Percentiles rank a stretch among this genome's conserved stretches.
Evolutionary conservation across 2,113 vertebrate genomes (phyloP).

Genomic region (Sapajus apella): DNA sequence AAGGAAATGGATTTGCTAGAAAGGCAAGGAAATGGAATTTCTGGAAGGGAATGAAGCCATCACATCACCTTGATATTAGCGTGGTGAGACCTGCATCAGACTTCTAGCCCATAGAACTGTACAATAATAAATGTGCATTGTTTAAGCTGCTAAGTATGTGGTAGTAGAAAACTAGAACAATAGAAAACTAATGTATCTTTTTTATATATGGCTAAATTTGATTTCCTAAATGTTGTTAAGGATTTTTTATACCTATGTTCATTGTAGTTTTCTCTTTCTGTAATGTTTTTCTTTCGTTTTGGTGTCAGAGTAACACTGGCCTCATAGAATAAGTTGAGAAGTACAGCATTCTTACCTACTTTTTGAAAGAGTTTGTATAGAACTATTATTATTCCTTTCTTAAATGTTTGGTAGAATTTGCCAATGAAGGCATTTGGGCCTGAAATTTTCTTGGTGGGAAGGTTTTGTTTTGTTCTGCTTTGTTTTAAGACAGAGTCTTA

Average conservation of each 20-base stretch:
- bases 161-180: background rate
- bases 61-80: background rate
- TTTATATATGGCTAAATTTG: background rate
- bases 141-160: background rate
- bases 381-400: background rate
- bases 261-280: background rate
- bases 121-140: background rate
- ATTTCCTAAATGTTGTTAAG: background rate
- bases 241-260: background rate
- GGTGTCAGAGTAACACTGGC: background rate
- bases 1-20: background rate
- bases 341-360: background rate
- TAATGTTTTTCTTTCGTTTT: background rate
- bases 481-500: no score
- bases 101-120: background rate
- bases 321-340: background rate
- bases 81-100: background rate
- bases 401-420: background rate
- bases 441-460: background rate
- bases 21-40: background rate
- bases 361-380: background rate
- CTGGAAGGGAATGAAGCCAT: background rate
- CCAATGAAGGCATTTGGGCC: background rate
- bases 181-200: background rate
- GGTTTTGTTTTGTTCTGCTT: background rate